These are phyloP conservation scores for Ormia ochracea DNA, from an alignment of 2,888 invertebrate species.

Conservation along the genomic window DNA sequence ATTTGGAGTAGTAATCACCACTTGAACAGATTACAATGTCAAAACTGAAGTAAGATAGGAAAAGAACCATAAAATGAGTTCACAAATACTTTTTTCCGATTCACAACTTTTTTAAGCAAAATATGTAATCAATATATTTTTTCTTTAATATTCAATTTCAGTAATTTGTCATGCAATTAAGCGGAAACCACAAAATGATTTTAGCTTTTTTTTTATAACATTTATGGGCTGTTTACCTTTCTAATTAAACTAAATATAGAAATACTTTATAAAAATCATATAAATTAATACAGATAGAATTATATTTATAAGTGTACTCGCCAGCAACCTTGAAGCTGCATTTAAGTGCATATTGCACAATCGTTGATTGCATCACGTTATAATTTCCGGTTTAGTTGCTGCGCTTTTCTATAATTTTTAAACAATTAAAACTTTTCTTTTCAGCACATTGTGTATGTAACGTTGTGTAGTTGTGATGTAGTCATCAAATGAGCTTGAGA, in stretches of 20 bases:
- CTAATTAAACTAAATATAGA: conserved; percentile 22
- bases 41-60: no score
- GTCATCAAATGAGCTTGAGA: no score
- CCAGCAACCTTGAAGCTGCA: no score
- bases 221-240: neutral
- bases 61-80: no score
- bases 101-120: neutral
- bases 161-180: conserved; percentile 17
- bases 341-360: neutral
- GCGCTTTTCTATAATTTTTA: conserved; percentile 15
- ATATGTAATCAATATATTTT: conserved; percentile 2
- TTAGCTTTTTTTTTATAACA: neutral
- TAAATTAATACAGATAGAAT: neutral
- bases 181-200: neutral
- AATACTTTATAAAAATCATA: neutral
- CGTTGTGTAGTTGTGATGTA: conserved; percentile 33
- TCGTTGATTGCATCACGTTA: conserved; percentile 23
- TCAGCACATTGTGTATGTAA: neutral
- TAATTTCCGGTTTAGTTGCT: neutral
- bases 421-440: conserved; percentile 28
- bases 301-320: neutral
- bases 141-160: conserved; percentile 18
- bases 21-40: no score
- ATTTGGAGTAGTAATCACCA: no score
- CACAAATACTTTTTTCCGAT: no score